These are phyloP conservation scores for Tauraco erythrolophus DNA, from an alignment of 2,113 vertebrate species.

Conservation along the genomic window DNA sequence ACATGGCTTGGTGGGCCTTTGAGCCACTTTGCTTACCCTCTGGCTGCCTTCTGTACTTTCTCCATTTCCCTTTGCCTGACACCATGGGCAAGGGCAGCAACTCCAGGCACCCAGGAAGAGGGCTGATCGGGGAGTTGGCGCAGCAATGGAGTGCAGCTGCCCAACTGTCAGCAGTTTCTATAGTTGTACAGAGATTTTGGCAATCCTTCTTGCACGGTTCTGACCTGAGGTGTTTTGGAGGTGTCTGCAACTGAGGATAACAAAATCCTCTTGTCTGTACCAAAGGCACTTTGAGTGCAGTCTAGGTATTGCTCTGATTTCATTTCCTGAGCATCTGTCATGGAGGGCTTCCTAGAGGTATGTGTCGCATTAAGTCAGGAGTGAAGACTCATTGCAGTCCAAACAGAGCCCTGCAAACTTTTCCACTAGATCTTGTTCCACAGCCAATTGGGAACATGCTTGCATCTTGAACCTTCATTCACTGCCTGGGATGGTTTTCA, in stretches of 20 bases:
- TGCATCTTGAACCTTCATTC: not conserved
- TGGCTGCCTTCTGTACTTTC: not conserved
- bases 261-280: slow-evolving; percentile 63
- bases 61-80: not conserved
- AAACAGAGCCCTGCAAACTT: slow-evolving; percentile 5
- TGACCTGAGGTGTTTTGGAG: slow-evolving; percentile 62
- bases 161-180: not conserved
- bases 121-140: accelerated
- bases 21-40: not conserved
- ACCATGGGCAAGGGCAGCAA: not conserved
- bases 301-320: slow-evolving; percentile 44
- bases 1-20: not conserved
- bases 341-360: slow-evolving; percentile 38
- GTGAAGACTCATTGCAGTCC: not conserved
- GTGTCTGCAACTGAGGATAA: slow-evolving; percentile 29
- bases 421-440: not conserved
- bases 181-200: not conserved
- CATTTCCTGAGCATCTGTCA: slow-evolving; percentile 38
- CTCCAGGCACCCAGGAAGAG: not conserved
- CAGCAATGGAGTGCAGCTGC: not conserved
- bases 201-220: slow-evolving; percentile 6
- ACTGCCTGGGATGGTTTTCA: not conserved
- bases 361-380: not conserved
- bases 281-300: slow-evolving; percentile 18
- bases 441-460: not conserved